These are phyloP conservation scores for Gobius niger DNA, from an alignment of 2,113 vertebrate species.

Conservation along the genomic window DNA sequence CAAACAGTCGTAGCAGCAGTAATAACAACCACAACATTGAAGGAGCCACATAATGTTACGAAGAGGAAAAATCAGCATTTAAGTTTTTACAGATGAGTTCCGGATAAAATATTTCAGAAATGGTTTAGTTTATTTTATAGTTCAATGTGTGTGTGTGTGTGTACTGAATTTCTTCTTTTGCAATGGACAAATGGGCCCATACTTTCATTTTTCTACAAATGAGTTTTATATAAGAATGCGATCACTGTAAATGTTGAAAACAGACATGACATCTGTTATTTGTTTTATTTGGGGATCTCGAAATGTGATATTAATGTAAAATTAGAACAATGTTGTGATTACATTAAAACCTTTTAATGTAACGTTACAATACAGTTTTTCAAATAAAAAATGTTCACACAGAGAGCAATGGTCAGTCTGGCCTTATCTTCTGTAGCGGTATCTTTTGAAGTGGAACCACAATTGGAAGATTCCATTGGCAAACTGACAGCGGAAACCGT, in stretches of 20 bases:
- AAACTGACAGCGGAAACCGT: conserved; percentile 98
- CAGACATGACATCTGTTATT: not conserved
- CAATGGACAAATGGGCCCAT: not conserved
- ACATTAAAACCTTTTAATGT: conserved; percentile 1
- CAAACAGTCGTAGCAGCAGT: conserved; percentile 22
- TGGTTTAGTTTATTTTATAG: no score
- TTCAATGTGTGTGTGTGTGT: no score
- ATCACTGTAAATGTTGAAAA: not conserved
- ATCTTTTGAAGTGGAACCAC: conserved; percentile 98
- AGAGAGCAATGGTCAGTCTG: not conserved
- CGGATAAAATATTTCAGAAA: no score
- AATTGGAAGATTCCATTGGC: conserved; percentile 98
- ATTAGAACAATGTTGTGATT: not conserved
- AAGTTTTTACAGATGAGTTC: no score
- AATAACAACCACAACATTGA: conserved; percentile 56
- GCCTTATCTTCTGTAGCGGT: conserved; percentile 88
- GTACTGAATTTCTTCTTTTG: not conserved
- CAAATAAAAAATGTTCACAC: conserved; percentile 5
- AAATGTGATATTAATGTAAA: not conserved
- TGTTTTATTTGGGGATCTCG: not conserved
- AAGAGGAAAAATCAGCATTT: not conserved
- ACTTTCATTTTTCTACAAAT: not conserved
- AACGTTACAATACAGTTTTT: conserved; percentile 23
- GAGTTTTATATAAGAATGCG: no score
- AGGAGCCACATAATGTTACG: not conserved